These are phyloP conservation scores for Uromys caudimaculatus DNA, from an alignment of 2,797 vertebrate species.

Conservation along the genomic window DNA sequence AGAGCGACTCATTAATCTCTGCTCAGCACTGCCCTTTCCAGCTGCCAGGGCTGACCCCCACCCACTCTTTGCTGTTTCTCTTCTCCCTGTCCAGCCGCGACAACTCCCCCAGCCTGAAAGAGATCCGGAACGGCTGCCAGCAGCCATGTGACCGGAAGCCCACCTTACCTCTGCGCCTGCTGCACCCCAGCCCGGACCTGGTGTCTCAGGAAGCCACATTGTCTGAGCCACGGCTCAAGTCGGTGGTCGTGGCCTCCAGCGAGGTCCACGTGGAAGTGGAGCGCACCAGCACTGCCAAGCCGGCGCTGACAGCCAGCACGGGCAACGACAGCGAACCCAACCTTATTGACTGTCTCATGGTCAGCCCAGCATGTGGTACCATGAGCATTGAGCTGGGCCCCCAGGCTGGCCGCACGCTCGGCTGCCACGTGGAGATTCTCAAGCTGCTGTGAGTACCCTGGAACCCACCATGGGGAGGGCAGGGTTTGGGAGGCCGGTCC, in stretches of 20 bases:
- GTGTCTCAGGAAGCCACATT: constrained; percentile 90
- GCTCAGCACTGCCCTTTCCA: neutral
- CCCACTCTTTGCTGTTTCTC: neutral
- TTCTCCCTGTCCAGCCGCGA: constrained; percentile 90
- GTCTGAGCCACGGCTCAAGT: constrained; percentile 89
- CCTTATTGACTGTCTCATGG: constrained; percentile 99
- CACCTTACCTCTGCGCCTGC: constrained; percentile 95
- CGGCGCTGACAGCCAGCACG: constrained; percentile 91
- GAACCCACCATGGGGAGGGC: fast-evolving
- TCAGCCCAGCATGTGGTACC: constrained; percentile 96
- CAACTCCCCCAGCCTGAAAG: constrained; percentile 98
- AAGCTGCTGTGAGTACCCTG: constrained; percentile 96
- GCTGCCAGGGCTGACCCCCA: neutral
- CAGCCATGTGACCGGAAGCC: constrained; percentile 97
- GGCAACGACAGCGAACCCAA: constrained; percentile 97
- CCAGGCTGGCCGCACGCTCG: constrained; percentile 97
- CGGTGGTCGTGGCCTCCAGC: constrained; percentile 94
- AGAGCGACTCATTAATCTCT: neutral
- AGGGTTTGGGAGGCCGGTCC: fast-evolving
- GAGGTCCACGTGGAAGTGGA: constrained; percentile 98
- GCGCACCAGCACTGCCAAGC: constrained; percentile 94
- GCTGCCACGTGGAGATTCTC: constrained; percentile 98
- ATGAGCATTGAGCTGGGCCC: constrained; percentile 98
- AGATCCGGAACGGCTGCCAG: constrained; percentile 98
- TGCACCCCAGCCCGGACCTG: constrained; percentile 93